phyloP scores from a whole-genome alignment of 2,113 vertebrate genomes.

The Lontra canadensis region DNA sequence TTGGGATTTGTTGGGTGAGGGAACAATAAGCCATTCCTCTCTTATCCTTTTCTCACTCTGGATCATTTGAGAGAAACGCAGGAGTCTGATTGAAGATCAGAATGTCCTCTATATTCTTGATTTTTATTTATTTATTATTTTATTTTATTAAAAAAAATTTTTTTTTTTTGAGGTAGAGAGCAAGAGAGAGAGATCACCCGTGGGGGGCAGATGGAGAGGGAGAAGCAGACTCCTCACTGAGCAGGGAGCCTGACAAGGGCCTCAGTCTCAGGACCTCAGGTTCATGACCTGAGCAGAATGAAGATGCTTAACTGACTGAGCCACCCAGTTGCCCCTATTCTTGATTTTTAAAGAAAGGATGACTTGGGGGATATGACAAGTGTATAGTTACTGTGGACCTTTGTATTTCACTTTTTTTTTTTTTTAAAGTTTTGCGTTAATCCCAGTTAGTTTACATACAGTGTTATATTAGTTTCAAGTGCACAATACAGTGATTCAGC shows the following conservation, averaged over 20 bases:
- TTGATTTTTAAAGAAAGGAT: background rate
- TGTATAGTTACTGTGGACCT: background rate
- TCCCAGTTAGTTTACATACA: too few relatives aligned
- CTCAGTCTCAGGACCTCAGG: background rate
- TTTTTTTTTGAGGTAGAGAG: too few relatives aligned
- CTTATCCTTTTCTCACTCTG: background rate
- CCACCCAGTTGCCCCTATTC: background rate
- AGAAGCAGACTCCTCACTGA: background rate
- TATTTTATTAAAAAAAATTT: too few relatives aligned
- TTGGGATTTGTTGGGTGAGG: background rate
- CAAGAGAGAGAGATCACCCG: too few relatives aligned
- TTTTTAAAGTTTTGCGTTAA: too few relatives aligned
- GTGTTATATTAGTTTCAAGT: too few relatives aligned
- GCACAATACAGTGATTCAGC: too few relatives aligned
- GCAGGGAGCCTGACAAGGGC: background rate
- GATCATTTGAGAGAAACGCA: background rate
- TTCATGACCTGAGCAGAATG: background rate
- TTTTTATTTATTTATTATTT: background rate
- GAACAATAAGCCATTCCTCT: background rate
- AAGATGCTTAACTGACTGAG: background rate
- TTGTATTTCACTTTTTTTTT: background rate
- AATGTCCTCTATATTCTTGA: conserved; percentile 10
- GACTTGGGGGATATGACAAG: background rate
- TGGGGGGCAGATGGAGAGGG: background rate
- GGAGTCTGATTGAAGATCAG: background rate